Evolutionary conservation across 2,888 invertebrate species (phyloP).

Genomic region (Chironomus riparius): DNA sequence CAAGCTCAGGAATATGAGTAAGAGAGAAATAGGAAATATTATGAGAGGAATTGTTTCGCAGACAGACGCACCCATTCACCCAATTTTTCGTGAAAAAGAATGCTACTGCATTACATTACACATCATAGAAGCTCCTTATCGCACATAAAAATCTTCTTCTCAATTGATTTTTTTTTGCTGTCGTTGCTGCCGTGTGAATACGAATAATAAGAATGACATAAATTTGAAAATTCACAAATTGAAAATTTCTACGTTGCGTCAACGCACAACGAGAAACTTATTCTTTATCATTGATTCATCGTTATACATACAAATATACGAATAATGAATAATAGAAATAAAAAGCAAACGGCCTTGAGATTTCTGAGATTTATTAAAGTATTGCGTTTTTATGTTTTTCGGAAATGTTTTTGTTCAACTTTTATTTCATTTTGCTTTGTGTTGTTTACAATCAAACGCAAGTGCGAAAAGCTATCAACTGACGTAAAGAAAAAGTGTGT

Average conservation of each 20-base stretch:
- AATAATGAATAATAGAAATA: not conserved
- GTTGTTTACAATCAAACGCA: not conserved
- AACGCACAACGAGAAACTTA: not conserved
- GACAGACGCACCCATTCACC: slow-evolving; percentile 23
- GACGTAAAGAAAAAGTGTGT: not conserved
- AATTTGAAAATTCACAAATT: too few species aligned
- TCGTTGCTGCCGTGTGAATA: too few species aligned
- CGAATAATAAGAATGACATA: too few species aligned
- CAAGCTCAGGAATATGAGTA: not conserved
- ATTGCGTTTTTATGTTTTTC: not conserved
- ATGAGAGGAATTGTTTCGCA: not conserved
- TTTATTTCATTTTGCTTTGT: not conserved
- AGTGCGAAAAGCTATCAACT: not conserved
- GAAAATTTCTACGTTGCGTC: not conserved
- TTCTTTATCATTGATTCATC: not conserved
- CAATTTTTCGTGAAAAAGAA: not conserved
- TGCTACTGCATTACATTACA: not conserved
- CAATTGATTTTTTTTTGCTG: too few species aligned
- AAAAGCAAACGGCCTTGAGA: not conserved
- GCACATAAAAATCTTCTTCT: too few species aligned
- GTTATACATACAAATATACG: not conserved
- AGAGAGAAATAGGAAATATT: not conserved
- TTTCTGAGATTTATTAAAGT: not conserved
- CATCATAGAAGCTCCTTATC: too few species aligned
- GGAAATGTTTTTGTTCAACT: not conserved